Base-by-base conservation (phyloP, 2,888 invertebrate species). In the Cephonodes hylas region DNA sequence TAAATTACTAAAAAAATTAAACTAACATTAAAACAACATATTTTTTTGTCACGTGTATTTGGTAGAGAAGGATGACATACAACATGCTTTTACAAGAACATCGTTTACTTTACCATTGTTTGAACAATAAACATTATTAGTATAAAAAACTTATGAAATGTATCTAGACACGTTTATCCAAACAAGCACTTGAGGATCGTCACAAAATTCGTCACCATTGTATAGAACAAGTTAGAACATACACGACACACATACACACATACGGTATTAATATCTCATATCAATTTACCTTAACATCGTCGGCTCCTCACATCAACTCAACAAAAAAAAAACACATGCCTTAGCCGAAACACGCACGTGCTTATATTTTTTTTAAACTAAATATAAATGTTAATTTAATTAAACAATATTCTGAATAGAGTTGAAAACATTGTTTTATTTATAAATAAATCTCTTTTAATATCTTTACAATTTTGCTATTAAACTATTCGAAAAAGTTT, bases 161-260 rank as follows among this genome's bases (percentile, higher is more conserved):
- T 44, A 2, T 4, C 18, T 42, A 42, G 2, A 44, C 15, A 25
- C 1, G 2, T 27, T 48, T n/a, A 27, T n/a, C 27, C 27, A 20
- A 15, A 48, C 5, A 15, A 18, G 7, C 38, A 31, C 8, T 15
- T 27, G 23, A 53, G 18, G 15, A 13, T 27, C 18, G 22, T 53
- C 25, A 38, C 38, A 25, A 31, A 58, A 1, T n/a, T 38, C 22
- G n/a, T 38, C 57, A 58, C 42, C 10, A 5, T 18, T 15, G 31
- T 38, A 60, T 23, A 53, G 13, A 6, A 53, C 53, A 53, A 53
- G 60, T 60, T 60, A 60, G 48, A 60, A 53, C 60, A 53, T 48
- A 53, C 25, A 53, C 42, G 48, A 53, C 60, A 60, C 42, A 60
- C 48, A 60, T 10, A 60, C 60, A 25, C 38, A 58, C 27, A 53